These are phyloP conservation scores for Tenthredo scrophulariae DNA, from an alignment of 2,888 invertebrate genomes.

Conservation along the genomic window DNA sequence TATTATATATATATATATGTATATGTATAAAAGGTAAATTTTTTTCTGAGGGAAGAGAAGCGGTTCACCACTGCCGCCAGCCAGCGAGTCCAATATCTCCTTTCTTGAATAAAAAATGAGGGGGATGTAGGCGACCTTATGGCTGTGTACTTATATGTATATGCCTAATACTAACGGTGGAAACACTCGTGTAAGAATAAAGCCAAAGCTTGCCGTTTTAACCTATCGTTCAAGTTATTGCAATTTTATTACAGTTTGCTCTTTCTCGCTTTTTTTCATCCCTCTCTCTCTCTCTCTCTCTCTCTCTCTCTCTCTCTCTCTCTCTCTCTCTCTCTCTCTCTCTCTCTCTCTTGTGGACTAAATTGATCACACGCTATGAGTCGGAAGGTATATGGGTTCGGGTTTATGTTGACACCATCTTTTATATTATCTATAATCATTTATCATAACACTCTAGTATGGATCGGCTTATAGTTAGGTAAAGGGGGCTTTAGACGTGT, in stretches of 20 bases:
- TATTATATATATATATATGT: too few species aligned
- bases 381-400: neutral
- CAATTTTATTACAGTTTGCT: conserved; percentile 30
- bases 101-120: conserved; percentile 33
- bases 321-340: neutral
- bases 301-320: neutral
- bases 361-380: neutral
- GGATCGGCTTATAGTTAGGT: neutral
- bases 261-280: too few species aligned
- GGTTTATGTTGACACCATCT: neutral
- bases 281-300: neutral
- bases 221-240: conserved; percentile 30
- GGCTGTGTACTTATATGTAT: neutral
- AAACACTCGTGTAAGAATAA: neutral
- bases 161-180: neutral
- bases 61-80: neutral
- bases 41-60: neutral
- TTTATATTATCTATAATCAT: neutral
- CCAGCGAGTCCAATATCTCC: conserved; percentile 3
- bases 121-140: neutral
- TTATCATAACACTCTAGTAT: neutral
- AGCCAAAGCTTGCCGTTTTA: conserved; percentile 1
- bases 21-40: neutral
- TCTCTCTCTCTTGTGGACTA: neutral
- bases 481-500: neutral